Evolutionary conservation across 2,797 vertebrate species (phyloP).

Genomic region (Chloroceryle inda): DNA sequence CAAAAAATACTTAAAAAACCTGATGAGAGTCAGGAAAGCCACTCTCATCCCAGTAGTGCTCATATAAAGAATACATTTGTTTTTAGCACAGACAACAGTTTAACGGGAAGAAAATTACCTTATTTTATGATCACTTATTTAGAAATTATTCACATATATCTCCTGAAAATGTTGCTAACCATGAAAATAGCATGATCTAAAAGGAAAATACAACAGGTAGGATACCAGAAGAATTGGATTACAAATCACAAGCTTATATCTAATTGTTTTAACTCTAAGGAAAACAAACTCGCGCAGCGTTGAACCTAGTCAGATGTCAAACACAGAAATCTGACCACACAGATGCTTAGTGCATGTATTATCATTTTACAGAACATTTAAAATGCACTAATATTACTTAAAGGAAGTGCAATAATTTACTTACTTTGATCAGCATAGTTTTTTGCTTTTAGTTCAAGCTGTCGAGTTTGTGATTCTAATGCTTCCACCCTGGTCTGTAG

Average conservation of each 20-base stretch:
- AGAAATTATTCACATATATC: background rate
- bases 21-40: background rate
- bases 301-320: background rate
- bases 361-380: background rate
- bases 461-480: constrained; percentile 92
- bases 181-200: background rate
- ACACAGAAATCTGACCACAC: background rate
- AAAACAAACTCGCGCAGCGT: background rate
- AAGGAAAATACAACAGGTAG: background rate
- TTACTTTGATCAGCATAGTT: constrained; percentile 98
- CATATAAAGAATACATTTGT: background rate
- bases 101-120: background rate
- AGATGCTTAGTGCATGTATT: background rate
- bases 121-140: background rate
- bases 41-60: background rate
- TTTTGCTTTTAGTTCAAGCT: constrained; percentile 94
- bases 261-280: background rate
- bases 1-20: background rate
- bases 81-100: background rate
- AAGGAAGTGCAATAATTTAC: constrained; percentile 47
- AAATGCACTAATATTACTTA: background rate
- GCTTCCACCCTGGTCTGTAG: constrained; percentile 89
- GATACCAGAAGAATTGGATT: background rate
- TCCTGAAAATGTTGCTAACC: background rate
- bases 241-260: background rate